Base-by-base conservation (phyloP, 2,797 vertebrate species). In the Hafferia zeledoni region DNA sequence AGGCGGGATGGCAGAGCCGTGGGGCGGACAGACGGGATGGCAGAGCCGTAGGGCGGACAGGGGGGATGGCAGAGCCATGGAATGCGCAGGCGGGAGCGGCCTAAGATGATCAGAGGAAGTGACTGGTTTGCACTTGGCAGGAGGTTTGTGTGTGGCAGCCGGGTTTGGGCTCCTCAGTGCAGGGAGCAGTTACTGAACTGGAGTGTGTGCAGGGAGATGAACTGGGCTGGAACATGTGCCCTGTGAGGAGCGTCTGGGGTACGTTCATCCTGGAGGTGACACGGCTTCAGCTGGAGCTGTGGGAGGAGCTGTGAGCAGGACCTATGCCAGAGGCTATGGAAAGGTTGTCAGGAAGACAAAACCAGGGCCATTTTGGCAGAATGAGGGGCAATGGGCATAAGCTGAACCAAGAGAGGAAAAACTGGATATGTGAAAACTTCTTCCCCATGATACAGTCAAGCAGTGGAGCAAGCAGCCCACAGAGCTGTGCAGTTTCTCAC, bases 111-210 rank as follows among this genome's bases (percentile, higher is more conserved):
- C 41, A n/a, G 20, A 64, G 61, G 11, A 1, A 16, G 39, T 1
- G 17, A 5, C 27, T 13, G 1, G 31, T 61, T 24, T 5, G 47
- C 18, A 6, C 27, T 5, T 43, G 3, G 25, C 31, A 0, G 41
- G 41, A 14, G 30, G 8, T 27, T 23, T 18, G 43, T 28, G 20
- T 24, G 37, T 13, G 43, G 35, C 14, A 1, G 15, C 31, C 30
- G 30, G 3, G 19, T n/a, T 13, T 28, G 18, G 61, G 44, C 52
- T 44, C 43, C 5, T 13, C 13, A 0, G 28, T 5, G 30, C 44
- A 17, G 57, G 20, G 17, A 14, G 44, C 10, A 3, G 11, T 13
- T 19, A 2, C 33, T 31, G 46, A 59, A 2, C 44, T 30, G 50
- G 11, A 30, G 13, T 12, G 8, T 64, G 50, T 22, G 39, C 57